phyloP scores from a whole-genome alignment of 2,888 invertebrate genomes.

The Diabrotica balteata region DNA sequence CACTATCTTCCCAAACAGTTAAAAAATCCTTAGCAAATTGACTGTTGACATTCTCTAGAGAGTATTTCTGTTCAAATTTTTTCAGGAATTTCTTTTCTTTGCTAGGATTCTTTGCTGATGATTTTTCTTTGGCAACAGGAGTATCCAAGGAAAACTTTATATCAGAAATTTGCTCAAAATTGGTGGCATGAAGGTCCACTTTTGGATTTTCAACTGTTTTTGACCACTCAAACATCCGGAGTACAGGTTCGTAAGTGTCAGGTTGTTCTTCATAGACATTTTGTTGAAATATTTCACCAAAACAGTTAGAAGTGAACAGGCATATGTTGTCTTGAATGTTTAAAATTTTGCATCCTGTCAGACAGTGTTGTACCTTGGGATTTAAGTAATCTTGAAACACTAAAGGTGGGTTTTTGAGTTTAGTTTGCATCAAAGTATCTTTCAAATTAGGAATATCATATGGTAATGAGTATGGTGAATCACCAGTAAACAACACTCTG shows the following conservation, averaged over 20 bases:
- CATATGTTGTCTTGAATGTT: conserved; percentile 33
- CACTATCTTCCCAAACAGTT: conserved; percentile 44
- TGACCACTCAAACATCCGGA: conserved; percentile 38
- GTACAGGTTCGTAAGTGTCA: conserved; percentile 24
- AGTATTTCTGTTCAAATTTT: conserved; percentile 33
- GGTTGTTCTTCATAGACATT: conserved; percentile 26
- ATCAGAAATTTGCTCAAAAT: conserved; percentile 36
- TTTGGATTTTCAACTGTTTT: conserved; percentile 31
- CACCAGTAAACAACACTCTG: conserved; percentile 45
- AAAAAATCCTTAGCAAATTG: conserved; percentile 44
- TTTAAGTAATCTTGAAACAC: conserved; percentile 34
- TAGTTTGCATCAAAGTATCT: conserved; percentile 38
- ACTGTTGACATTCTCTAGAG: conserved; percentile 37
- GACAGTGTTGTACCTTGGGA: conserved; percentile 36
- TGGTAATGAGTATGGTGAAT: conserved; percentile 42
- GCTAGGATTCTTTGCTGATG: conserved; percentile 23
- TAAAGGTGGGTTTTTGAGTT: conserved; percentile 35
- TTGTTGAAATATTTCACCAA: conserved; percentile 47
- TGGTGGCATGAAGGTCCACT: conserved; percentile 35
- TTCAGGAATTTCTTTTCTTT: conserved; percentile 35
- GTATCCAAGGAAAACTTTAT: conserved; percentile 34
- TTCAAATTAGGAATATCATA: conserved; percentile 40
- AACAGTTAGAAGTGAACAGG: conserved; percentile 40
- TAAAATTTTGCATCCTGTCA: conserved; percentile 44
- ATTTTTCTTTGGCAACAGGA: conserved; percentile 7